Percentiles rank a stretch among this genome's conserved stretches.
phyloP scores from a whole-genome alignment of 2,888 invertebrate species.

The Pycnomerus fuliginosus region DNA sequence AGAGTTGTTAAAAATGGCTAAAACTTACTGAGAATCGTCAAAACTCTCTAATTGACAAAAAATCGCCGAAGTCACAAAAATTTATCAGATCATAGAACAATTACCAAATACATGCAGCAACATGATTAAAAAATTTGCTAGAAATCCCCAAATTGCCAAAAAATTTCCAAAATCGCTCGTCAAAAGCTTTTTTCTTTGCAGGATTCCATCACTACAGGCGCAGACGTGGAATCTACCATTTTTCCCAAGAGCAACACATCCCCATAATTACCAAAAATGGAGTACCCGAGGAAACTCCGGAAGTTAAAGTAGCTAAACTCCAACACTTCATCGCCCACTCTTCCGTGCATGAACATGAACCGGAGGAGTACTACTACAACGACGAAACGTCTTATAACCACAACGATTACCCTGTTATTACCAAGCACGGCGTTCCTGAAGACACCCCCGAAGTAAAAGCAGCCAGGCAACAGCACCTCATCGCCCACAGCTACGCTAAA shows the following conservation, averaged over 20 bases:
- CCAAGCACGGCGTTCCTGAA: constrained; percentile 25
- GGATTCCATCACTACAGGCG: constrained; percentile 10
- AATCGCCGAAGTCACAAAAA: too few relatives aligned
- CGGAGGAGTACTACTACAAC: constrained; percentile 10
- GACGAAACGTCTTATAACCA: constrained; percentile 5
- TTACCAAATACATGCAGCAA: too few relatives aligned
- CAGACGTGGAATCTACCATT: constrained; percentile 10
- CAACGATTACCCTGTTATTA: constrained; percentile 23
- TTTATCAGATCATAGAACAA: too few relatives aligned
- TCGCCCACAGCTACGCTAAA: constrained; percentile 20
- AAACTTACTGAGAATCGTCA: too few relatives aligned
- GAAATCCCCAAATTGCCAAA: constrained; percentile 21
- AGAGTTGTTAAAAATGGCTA: too few relatives aligned
- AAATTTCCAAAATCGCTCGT: too few relatives aligned
- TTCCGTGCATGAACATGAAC: constrained; percentile 7
- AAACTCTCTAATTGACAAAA: too few relatives aligned
- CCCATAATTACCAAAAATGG: constrained; percentile 17
- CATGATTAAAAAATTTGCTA: too few relatives aligned
- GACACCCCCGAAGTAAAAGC: constrained; percentile 25
- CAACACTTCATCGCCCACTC: constrained; percentile 23
- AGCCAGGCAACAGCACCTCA: constrained; percentile 21
- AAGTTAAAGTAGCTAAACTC: constrained; percentile 26
- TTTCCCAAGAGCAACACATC: constrained; percentile 1
- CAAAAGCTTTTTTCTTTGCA: constrained; percentile 16
- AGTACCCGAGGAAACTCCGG: constrained; percentile 26